Base-by-base conservation (phyloP, 2,888 invertebrate species). In the Nomada fabriciana region DNA sequence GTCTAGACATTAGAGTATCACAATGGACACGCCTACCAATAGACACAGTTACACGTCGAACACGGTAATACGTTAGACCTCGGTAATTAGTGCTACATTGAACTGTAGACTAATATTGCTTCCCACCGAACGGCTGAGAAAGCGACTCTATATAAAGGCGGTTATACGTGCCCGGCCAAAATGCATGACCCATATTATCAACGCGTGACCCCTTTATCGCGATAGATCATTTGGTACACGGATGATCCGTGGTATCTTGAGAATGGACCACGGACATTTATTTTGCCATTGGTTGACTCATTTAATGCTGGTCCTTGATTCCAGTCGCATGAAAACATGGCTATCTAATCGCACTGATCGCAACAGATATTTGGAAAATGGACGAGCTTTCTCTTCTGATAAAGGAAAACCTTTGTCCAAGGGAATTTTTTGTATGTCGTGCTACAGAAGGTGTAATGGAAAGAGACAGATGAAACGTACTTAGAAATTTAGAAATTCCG, bases 131-230 rank as follows among this genome's bases (percentile, higher is more conserved):
- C 18, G 25, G 65, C 23, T 74, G 74, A 75, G 71, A 76, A 74
- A 76, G 69, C 69, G 63, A 57, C 42, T 64, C 63, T 68, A 84
- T 75, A 60, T 72, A 77, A 64, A 80, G 75, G 61, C 73, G 70
- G 64, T 36, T 63, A 73, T 75, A 80, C 82, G 82, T 67, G 71
- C 64, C 57, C 53, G 76, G 59, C 63, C 87, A 77, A 80, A 86
- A 82, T 78, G 82, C 76, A 82, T 76, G 86, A 86, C 87, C 86
- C 76, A 85, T 76, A 86, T 86, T 80, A 82, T 80, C 71, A 69
- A 76, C 80, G 74, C 70, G 77, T 72, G 84, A 82, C 76, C 86
- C 70, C 74, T 65, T 36, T 65, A 71, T 77, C 60, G 18, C 60
- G 65, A 73, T 55, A 55, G 82, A 81, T 84, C 65, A 50, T 9